Evolutionary conservation across 2,113 vertebrate genomes (phyloP), one percentile per base, ranked within the genome.

Genomic region (Psilopsiagon aurifrons): DNA sequence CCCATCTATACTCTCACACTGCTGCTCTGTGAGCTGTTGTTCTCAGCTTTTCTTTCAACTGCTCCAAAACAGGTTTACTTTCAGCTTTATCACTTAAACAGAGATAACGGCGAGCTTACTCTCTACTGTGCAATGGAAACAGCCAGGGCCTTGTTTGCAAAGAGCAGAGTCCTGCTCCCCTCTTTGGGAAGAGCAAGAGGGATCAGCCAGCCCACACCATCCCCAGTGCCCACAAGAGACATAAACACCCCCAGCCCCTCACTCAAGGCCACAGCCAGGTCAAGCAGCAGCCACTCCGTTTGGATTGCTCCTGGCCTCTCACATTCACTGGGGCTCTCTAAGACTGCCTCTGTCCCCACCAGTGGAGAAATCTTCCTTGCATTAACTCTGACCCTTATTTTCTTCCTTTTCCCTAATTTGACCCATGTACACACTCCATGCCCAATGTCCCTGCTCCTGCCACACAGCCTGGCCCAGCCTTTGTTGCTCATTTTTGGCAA

Each of bases 51-150:
- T 57, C 55, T 81, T 68, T 57, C 67, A 86, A 59, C 15, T 63
- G 75, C 55, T 74, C 54, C 43, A 41, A 60, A 57, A 60, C 29
- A 69, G 57, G 70, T 83, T 91, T 49, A 89, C 10, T 3, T 41
- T 68, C 62, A 81, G 29, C 47, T 70, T 95, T 95, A 92, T 96
- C 96, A 60, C 43, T 35, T 20, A 16, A 76, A 47, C 47, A 73
- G 70, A 91, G 95, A 87, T 89, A 95, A 91, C 29, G 44, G 70
- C 52, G n/a, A 89, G 55, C 24, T 73, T 29, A 46, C 60, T 91
- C 79, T 79, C 52, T 52, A 6, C 62, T 18, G 39, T 29, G 86
- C 84, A 91, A 12, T 35, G 74, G 83, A 74, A 92, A 88, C 43
- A 70, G 35, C 13, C 5, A 0, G 37, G 13, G 43, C 22, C 37